Conservation (phyloP, 2,797 vertebrate genomes). For the Mus spretus region DNA sequence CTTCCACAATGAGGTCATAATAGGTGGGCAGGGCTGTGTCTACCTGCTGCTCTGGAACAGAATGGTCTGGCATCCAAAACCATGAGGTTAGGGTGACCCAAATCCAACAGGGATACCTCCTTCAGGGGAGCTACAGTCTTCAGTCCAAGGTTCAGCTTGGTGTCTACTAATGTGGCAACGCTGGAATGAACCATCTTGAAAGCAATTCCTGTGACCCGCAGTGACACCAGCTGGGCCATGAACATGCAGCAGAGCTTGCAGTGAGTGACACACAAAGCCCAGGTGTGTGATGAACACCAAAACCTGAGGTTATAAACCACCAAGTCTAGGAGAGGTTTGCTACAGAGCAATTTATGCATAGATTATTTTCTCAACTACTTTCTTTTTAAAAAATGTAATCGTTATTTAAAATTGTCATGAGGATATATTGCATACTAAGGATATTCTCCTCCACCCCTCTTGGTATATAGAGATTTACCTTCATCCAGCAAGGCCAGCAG, state of each 20-base stretch:
- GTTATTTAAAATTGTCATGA: not conserved
- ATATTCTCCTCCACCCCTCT: not conserved
- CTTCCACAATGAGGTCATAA: not conserved
- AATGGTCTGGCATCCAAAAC: not conserved
- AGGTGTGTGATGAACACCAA: not conserved
- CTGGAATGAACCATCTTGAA: not conserved
- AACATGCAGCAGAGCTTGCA: accelerated
- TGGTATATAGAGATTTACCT: not conserved
- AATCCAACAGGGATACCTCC: too few species aligned
- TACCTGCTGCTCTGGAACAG: not conserved
- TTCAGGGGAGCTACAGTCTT: not conserved
- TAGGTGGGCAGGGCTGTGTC: not conserved
- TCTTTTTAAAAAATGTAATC: not conserved
- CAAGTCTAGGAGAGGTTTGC: not conserved
- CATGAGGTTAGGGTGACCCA: not conserved
- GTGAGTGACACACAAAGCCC: not conserved
- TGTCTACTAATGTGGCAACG: not conserved
- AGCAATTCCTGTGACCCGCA: not conserved
- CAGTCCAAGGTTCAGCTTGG: too few species aligned
- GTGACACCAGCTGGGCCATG: not conserved
- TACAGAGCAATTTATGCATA: not conserved
- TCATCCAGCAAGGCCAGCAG: not conserved
- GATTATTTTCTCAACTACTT: slow-evolving; percentile 4
- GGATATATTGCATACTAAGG: not conserved
- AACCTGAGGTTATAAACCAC: not conserved